phyloP scores from a whole-genome alignment of 2,888 invertebrate species.

The Catocala fraxini region DNA sequence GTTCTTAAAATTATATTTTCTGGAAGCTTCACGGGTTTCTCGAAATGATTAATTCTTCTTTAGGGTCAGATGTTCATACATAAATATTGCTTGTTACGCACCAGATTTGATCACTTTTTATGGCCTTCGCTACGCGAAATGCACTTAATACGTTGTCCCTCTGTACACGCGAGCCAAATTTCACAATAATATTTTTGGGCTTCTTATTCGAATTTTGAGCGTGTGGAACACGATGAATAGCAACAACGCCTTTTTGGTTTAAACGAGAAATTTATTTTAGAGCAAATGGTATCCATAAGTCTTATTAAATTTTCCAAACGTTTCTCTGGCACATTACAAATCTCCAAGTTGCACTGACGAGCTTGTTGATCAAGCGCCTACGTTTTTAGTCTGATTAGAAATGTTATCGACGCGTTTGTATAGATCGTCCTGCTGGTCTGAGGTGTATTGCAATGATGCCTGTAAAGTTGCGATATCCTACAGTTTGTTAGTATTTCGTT shows the following conservation, averaged over 20 bases:
- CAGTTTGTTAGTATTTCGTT: too few relatives aligned
- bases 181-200: conserved; percentile 1
- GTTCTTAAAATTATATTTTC: conserved; percentile 1
- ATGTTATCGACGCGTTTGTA: too few relatives aligned
- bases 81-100: not conserved
- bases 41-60: conserved; percentile 6
- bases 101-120: conserved; percentile 5
- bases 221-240: conserved; percentile 1
- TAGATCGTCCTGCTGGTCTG: too few relatives aligned
- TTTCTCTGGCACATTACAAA: too few relatives aligned
- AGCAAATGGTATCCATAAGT: not conserved
- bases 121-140: conserved; percentile 21
- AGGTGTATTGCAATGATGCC: too few relatives aligned
- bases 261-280: not conserved
- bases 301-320: not conserved
- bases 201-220: not conserved
- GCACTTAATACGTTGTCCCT: not conserved
- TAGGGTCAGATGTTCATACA: not conserved
- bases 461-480: too few relatives aligned
- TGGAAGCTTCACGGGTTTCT: not conserved
- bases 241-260: not conserved
- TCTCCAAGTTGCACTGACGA: too few relatives aligned
- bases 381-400: too few relatives aligned
- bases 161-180: not conserved
- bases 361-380: too few relatives aligned